A percentile compares a stretch with the other conserved stretches of the same genome.
Evolutionary conservation across 2,113 vertebrate species (phyloP).

Genomic region (Phodopus roborovskii): DNA sequence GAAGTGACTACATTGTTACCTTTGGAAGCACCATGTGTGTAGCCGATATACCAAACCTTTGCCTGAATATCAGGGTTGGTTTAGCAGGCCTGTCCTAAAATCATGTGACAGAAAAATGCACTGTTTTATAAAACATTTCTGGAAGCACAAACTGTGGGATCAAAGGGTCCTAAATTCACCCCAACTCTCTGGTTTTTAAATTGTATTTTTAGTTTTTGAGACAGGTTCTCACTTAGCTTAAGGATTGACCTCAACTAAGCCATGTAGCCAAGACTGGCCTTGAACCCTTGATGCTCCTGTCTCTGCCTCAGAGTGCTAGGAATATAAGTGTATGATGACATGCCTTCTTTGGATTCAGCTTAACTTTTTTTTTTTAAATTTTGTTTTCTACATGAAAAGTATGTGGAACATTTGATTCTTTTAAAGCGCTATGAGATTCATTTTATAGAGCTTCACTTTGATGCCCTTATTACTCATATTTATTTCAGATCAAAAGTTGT

Average conservation of each 20-base stretch:
- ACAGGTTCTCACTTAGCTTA: not conserved
- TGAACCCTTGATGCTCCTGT: not conserved
- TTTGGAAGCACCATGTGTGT: not conserved
- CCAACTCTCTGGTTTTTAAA: conserved; percentile 33
- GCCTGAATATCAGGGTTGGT: not conserved
- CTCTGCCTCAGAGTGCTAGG: not conserved
- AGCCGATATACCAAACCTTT: not conserved
- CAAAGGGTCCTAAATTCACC: not conserved
- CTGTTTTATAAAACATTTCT: not conserved
- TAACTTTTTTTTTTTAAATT: not conserved
- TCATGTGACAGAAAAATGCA: not conserved
- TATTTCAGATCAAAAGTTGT: conserved; percentile 36
- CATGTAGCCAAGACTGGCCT: not conserved
- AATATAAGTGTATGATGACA: not conserved
- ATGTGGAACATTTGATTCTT: not conserved
- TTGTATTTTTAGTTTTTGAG: not conserved
- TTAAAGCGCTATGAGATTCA: not conserved
- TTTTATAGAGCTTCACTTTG: conserved; percentile 34
- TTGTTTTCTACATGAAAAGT: not conserved
- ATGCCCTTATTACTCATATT: conserved; percentile 10
- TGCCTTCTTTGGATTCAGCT: not conserved
- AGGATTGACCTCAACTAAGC: not conserved
- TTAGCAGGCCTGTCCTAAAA: not conserved
- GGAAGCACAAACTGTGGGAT: not conserved
- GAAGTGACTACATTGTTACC: not conserved